Conservation (phyloP, 2,113 vertebrate species). For the Addax nasomaculatus region DNA sequence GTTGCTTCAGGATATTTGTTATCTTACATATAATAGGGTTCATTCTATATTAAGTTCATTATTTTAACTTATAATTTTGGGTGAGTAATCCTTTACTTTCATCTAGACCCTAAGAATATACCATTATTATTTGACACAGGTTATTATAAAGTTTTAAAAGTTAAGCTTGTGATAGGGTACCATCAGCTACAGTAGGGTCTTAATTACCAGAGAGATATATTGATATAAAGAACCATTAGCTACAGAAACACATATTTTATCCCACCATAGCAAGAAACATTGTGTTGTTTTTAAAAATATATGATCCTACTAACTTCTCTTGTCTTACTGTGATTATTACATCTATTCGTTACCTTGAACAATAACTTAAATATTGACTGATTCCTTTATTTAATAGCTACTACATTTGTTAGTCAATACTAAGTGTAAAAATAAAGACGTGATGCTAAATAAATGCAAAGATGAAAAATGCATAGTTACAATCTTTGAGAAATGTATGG, state of each 20-base stretch:
- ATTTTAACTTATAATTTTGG: constrained; percentile 70
- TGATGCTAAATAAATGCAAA: neutral
- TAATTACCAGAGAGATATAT: neutral
- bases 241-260: constrained; percentile 10
- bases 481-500: neutral
- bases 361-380: neutral
- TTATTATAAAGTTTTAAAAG: constrained; percentile 11
- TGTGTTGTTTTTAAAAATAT: neutral
- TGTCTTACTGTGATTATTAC: neutral
- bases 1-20: constrained; percentile 62
- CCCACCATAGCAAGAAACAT: neutral
- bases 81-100: constrained; percentile 75
- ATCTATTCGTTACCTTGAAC: neutral
- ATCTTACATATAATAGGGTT: constrained; percentile 65
- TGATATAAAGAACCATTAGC: neutral
- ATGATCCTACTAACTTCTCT: neutral
- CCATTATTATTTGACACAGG: constrained; percentile 33
- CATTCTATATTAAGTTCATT: constrained; percentile 68
- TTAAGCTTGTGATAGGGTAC: neutral
- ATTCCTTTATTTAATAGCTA: neutral
- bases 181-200: neutral
- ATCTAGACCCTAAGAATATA: constrained; percentile 53
- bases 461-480: neutral
- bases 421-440: neutral
- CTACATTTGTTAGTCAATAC: neutral